These are phyloP conservation scores for Apis mellifera DNA, from an alignment of 1,140 invertebrate species.

Conservation along the genomic window DNA sequence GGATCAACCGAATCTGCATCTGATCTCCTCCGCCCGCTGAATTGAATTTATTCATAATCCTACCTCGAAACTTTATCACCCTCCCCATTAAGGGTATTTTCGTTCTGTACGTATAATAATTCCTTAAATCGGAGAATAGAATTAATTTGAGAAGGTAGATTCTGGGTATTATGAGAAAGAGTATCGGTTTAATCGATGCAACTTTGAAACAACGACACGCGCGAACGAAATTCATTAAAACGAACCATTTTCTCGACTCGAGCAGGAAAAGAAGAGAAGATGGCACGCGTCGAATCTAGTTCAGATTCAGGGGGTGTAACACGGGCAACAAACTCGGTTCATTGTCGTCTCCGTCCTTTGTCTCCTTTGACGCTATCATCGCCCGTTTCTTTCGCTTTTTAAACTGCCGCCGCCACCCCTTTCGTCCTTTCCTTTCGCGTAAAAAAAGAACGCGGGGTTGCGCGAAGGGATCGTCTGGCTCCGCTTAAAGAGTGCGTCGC, in stretches of 20 bases:
- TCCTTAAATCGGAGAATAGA: too few relatives aligned
- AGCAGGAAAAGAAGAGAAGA: background rate
- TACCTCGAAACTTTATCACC: too few relatives aligned
- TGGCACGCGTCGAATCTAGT: conserved; percentile 29
- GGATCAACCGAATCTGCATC: conserved; percentile 38
- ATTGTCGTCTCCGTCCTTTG: conserved; percentile 9
- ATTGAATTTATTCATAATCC: conserved; percentile 38
- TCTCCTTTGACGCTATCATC: conserved; percentile 8
- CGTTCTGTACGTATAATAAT: too few relatives aligned
- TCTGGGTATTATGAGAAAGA: too few relatives aligned
- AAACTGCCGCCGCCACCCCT: background rate
- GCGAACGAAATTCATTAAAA: background rate
- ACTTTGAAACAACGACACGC: too few relatives aligned
- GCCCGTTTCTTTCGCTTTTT: background rate
- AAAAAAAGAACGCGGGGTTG: background rate
- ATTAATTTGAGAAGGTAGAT: too few relatives aligned
- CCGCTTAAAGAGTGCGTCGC: background rate
- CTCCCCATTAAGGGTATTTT: too few relatives aligned
- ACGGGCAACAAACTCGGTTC: background rate
- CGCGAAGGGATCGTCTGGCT: background rate
- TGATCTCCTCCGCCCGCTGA: conserved; percentile 35
- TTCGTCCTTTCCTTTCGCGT: background rate
- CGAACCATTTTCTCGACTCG: background rate
- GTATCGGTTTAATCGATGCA: too few relatives aligned
- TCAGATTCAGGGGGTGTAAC: background rate